Conservation (phyloP, 2,113 vertebrate genomes). For the Nettapus auritus region DNA sequence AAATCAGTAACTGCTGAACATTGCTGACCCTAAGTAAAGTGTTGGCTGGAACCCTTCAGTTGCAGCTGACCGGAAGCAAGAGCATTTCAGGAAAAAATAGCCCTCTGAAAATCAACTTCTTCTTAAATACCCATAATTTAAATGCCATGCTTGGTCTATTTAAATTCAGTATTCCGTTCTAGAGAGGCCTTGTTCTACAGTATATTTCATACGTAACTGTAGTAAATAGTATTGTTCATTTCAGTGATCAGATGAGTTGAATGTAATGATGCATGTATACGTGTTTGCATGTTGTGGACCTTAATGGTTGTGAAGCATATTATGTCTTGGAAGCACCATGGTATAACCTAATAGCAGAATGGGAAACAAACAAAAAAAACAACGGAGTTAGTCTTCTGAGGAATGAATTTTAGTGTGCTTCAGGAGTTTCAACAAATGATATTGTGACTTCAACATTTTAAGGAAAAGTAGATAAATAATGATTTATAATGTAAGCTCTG, state of each 20-base stretch:
- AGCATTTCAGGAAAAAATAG: not conserved
- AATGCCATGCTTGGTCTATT: not conserved
- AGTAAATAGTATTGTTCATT: not conserved
- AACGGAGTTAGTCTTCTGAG: not conserved
- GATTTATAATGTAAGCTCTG: slow-evolving; percentile 11
- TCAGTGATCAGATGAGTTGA: not conserved
- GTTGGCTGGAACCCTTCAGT: not conserved
- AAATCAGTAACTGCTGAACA: not conserved
- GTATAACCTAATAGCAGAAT: not conserved
- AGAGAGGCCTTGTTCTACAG: not conserved
- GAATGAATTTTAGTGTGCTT: not conserved
- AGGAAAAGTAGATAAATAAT: slow-evolving; percentile 17
- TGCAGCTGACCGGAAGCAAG: not conserved
- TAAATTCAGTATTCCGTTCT: not conserved
- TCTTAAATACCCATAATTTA: not conserved
- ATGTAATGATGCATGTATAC: rapidly evolving
- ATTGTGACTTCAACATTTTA: slow-evolving; percentile 10
- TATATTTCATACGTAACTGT: not conserved
- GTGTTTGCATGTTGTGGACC: not conserved
- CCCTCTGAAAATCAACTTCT: not conserved
- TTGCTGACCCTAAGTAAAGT: rapidly evolving
- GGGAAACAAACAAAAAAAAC: not conserved
- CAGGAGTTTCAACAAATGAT: not conserved
- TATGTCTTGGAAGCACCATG: not conserved
- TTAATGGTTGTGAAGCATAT: not conserved